These are phyloP conservation scores for Xanthorhoe designata DNA, from an alignment of 2,888 invertebrate genomes.

Conservation along the genomic window DNA sequence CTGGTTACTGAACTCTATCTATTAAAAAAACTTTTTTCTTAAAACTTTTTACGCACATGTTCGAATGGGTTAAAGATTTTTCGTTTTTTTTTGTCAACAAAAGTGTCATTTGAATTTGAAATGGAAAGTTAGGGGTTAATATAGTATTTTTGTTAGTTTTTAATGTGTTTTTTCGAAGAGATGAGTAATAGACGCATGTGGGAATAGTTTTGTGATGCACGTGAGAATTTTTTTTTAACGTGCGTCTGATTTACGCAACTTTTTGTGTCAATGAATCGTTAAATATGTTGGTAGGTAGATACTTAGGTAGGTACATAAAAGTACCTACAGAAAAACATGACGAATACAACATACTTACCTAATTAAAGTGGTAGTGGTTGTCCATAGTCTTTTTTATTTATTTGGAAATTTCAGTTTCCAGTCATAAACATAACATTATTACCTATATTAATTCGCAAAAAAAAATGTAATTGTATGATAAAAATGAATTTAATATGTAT, in stretches of 20 bases:
- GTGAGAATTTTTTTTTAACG: constrained; percentile 69
- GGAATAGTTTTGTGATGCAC: constrained; percentile 75
- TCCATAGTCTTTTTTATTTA: too few relatives aligned
- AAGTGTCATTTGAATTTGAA: constrained; percentile 80
- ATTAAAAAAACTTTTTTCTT: constrained; percentile 58
- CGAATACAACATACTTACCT: too few relatives aligned
- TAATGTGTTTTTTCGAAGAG: constrained; percentile 55
- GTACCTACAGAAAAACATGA: too few relatives aligned
- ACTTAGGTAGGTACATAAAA: too few relatives aligned
- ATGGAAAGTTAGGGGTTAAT: constrained; percentile 80
- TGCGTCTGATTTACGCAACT: constrained; percentile 25
- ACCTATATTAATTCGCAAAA: too few relatives aligned
- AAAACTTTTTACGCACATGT: constrained; percentile 57
- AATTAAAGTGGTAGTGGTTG: too few relatives aligned
- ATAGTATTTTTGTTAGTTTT: constrained; percentile 67
- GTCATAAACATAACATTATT: too few relatives aligned
- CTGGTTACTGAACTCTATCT: constrained; percentile 80
- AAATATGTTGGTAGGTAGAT: background rate
- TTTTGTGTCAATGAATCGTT: constrained; percentile 2
- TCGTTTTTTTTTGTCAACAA: constrained; percentile 44
- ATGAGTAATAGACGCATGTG: constrained; percentile 79
- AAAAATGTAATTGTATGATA: too few relatives aligned
- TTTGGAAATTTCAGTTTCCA: too few relatives aligned
- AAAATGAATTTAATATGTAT: too few relatives aligned
- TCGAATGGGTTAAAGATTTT: constrained; percentile 77